Evolutionary conservation across 2,113 vertebrate species (phyloP), one percentile per base, ranked within the genome.

Genomic region (Muntiacus reevesi): DNA sequence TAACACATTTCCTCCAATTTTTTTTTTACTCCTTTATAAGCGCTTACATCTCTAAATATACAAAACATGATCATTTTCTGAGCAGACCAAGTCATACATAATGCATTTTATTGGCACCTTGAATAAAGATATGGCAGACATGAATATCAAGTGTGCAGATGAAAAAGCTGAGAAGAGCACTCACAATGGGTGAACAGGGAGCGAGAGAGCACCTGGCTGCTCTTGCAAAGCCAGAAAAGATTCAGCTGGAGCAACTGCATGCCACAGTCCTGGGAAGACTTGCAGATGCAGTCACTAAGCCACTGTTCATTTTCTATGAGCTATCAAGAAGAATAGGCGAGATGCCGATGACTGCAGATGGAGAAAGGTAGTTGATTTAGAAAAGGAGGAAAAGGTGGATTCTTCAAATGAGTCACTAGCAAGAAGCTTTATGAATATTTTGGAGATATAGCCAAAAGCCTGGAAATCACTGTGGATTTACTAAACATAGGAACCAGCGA

Each of bases 101-200:
- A 98, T 98, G 95, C 84, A 98, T 97, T 97, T 97, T 98, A 95
- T 97, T 95, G 97, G 97, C 95, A 97, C 96, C 97, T 97, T 97
- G 96, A 97, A 98, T 98, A 98, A 97, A 98, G 95, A 97, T 96
- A 97, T 91, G 96, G 94, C 82, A 97, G 98, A 71, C 78, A 91
- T 96, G 97, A 97, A 97, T 98, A 96, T 95, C 96, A 97, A 97
- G 93, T 85, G 96, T 87, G 91, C 91, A 95, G 95, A 96, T 64
- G 95, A 95, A 94, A 96, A 91, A 54, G 92, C 94, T 60, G 52
- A 86, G 57, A 96, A 50, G 43, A 96, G 52, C 25, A 14, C 93
- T 87, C 95, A 89, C 95, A 96, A 97, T 97, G 91, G 91, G 86
- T 54, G 83, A 93, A 60, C 86, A 64, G 97, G 94, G 97, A 98